Conservation (phyloP, 2,113 vertebrate genomes). For the Takifugu flavidus region DNA sequence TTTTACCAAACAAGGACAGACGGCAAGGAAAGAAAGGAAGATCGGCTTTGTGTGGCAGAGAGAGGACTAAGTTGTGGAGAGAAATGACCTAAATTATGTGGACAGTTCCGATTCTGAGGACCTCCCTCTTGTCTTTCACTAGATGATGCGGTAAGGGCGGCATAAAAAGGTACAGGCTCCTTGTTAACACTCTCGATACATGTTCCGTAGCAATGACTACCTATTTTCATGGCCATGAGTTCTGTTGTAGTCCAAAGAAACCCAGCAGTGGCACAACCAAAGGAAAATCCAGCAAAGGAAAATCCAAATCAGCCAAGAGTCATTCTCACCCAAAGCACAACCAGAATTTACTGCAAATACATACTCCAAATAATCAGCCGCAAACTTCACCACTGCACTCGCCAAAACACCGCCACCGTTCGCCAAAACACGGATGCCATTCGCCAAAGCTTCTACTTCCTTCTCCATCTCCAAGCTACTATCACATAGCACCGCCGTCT, state of each 20-base stretch:
- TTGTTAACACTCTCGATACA: background rate
- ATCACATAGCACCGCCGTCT: constrained; percentile 58
- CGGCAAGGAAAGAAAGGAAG: constrained; percentile 8
- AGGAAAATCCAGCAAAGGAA: constrained; percentile 57
- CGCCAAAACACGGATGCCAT: constrained; percentile 32
- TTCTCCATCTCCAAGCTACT: constrained; percentile 67
- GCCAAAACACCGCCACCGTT: constrained; percentile 35
- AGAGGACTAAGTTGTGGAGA: constrained; percentile 16
- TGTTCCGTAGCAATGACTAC: constrained; percentile 64
- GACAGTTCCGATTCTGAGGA: constrained; percentile 38
- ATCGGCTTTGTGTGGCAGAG: constrained; percentile 12
- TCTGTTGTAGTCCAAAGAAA: constrained; percentile 70
- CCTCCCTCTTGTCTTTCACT: constrained; percentile 26
- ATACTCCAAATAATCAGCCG: constrained; percentile 46
- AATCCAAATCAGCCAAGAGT: constrained; percentile 51
- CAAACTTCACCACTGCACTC: constrained; percentile 46
- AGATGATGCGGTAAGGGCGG: constrained; percentile 9
- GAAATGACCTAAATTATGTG: constrained; percentile 54
- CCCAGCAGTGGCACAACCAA: constrained; percentile 48
- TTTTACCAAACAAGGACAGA: background rate
- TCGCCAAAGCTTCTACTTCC: constrained; percentile 48
- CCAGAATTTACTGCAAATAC: constrained; percentile 63
- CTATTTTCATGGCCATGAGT: constrained; percentile 74
- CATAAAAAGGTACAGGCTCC: background rate
- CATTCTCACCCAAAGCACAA: constrained; percentile 55